Base-by-base conservation (phyloP, 2,797 vertebrate genomes). In the Basileuterus tristriatus region DNA sequence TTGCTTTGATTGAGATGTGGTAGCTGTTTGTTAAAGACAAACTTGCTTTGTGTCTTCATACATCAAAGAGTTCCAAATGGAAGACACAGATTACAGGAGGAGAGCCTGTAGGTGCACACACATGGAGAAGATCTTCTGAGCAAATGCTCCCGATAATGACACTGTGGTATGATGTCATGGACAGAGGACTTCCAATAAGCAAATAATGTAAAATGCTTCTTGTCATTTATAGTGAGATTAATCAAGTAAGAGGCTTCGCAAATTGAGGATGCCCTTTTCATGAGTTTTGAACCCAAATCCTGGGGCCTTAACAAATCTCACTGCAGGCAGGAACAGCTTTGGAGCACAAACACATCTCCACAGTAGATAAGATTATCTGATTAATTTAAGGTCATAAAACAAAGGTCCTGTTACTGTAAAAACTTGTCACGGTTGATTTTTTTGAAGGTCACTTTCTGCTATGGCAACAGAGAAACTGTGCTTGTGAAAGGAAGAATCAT, bases 231-330 rank as follows among this genome's bases (percentile, higher is more conserved):
- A 60, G 34, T 49, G 32, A 13, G 12, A 88, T 67, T 88, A 59
- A 81, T 83, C 49, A 75, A 22, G 53, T 77, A 70, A 70, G 65
- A 49, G 29, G 18, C 60, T 93, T 91, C 80, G 83, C 44, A 90
- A 52, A 87, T 49, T 46, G 53, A 80, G 11, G n/a, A 41, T 80
- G 68, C 26, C 69, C 37, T 92, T 92, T 90, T 81, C 15, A 10
- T 62, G 55, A 94, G 71, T 52, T 90, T 91, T 93, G 76, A 91
- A 89, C 41, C 16, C 56, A 89, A 60, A 80, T 91, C 76, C 71
- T 50, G 55, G 27, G 64, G 68, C n/a, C 47, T 85, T 85, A 91
- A 60, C 32, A 71, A 72, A 86, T 49, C 20, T 63, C 4, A 9
- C 37, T 90, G 90, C 41, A 74, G 46, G 49, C 64, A 74, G 5